Evolutionary conservation across 2,113 vertebrate genomes (phyloP), one percentile per base, ranked within the genome.

Genomic region (Pongo abelii): DNA sequence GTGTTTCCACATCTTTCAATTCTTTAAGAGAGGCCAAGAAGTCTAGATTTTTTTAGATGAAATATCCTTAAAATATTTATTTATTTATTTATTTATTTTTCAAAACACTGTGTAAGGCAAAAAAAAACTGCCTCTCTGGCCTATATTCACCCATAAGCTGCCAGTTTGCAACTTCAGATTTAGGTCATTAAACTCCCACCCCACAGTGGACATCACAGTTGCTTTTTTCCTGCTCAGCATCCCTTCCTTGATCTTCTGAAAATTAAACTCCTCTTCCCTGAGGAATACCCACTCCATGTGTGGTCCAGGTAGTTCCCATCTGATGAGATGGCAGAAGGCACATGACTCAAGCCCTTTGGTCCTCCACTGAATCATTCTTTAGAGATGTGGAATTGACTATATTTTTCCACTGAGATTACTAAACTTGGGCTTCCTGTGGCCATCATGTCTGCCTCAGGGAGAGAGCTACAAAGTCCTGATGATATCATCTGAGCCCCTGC

Each of bases 1-100:
- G 10, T 38, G 14, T 84, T 88, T 93, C 74, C 16, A 80, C 30
- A 83, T 84, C 25, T 46, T 84, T 87, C 84, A 8, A 86, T 85
- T 84, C 38, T 78, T 75, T 84, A 77, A 93, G 57, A 77, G 67
- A 95, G 59, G 80, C 32, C 61, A 93, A 93, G 48, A 96, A 89
- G 91, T 52, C 61, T 46, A 88, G n/a, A 6, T 30, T 64, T 43
- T 72, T 95, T 79, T 91, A 67, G 55, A 84, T 38, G 72, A 89
- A 89, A 84, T 57, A 13, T 32, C 61, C 67, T 93, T 77, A 91
- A 91, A 88, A 79, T 46, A n/a, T 67, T 93, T 78, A 72, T 50
- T 77, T 90, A 18, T 84, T 13, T 27, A 27, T 46, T 61, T 85
- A 11, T 64, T 13, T 38, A 38, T 38, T 64, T 23, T 35, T 10